phyloP scores from a whole-genome alignment of 2,113 vertebrate species.

The Agapornis roseicollis region DNA sequence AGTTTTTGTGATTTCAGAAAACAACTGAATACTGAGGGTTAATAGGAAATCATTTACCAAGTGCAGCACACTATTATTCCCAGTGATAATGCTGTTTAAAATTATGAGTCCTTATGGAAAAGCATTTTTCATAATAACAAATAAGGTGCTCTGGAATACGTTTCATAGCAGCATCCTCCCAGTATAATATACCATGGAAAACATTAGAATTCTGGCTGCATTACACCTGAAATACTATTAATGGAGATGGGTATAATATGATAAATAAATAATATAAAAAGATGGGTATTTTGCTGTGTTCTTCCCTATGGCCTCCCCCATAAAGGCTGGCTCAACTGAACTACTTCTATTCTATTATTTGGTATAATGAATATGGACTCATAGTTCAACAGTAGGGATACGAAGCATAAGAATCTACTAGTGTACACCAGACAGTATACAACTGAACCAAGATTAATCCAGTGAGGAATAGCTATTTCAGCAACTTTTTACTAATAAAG shows the following conservation, averaged over 20 bases:
- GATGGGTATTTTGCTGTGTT: background rate
- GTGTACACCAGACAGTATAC: background rate
- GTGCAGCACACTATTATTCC: rapidly evolving
- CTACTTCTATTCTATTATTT: background rate
- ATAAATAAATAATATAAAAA: background rate
- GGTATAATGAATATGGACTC: background rate
- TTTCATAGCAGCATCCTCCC: background rate
- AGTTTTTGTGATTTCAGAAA: background rate
- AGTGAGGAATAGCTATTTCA: background rate
- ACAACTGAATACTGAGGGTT: background rate
- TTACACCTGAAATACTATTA: background rate
- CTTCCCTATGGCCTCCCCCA: no score
- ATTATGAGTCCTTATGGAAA: background rate
- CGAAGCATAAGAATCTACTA: background rate
- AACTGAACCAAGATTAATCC: background rate
- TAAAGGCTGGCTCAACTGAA: background rate
- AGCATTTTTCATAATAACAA: background rate
- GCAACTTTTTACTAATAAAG: background rate
- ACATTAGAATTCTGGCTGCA: background rate
- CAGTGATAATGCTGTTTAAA: background rate
- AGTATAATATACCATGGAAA: background rate
- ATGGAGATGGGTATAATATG: background rate
- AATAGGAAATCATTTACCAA: background rate
- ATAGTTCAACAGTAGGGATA: background rate
- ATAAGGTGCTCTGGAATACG: background rate